phyloP scores from a whole-genome alignment of 2,797 vertebrate species.

The Myiothlypis chrysogaster region DNA sequence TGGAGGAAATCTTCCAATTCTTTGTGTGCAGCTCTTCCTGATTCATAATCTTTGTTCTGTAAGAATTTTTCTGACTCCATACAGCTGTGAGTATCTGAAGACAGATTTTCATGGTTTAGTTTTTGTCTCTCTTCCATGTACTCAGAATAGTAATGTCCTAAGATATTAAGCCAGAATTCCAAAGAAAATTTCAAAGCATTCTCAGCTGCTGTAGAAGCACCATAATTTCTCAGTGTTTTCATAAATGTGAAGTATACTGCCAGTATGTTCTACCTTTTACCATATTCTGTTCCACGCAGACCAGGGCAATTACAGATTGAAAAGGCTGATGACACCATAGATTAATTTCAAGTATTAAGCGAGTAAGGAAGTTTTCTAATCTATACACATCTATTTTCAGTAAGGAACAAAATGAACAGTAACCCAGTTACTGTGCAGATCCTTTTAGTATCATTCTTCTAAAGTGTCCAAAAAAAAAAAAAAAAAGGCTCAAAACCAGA shows the following conservation, averaged over 20 bases:
- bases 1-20: not conserved
- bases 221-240: not conserved
- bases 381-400: not conserved
- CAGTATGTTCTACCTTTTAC: not conserved
- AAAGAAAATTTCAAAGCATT: not conserved
- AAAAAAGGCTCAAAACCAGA: not conserved
- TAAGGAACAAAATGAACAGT: not conserved
- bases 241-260: not conserved
- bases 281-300: not conserved
- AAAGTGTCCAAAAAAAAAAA: not conserved
- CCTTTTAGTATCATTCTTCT: not conserved
- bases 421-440: not conserved
- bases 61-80: not conserved
- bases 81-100: not conserved
- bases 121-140: not conserved
- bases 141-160: not conserved
- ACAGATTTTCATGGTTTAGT: not conserved
- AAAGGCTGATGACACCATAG: not conserved
- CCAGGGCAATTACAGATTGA: not conserved
- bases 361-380: not conserved
- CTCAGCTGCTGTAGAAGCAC: not conserved
- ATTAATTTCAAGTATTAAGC: not conserved
- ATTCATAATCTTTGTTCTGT: not conserved
- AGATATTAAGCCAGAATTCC: not conserved
- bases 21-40: not conserved